Percentiles rank a stretch among this genome's conserved stretches.
Conservation (phyloP, 1,140 invertebrate species). For the Antheraea mylitta region DNA sequence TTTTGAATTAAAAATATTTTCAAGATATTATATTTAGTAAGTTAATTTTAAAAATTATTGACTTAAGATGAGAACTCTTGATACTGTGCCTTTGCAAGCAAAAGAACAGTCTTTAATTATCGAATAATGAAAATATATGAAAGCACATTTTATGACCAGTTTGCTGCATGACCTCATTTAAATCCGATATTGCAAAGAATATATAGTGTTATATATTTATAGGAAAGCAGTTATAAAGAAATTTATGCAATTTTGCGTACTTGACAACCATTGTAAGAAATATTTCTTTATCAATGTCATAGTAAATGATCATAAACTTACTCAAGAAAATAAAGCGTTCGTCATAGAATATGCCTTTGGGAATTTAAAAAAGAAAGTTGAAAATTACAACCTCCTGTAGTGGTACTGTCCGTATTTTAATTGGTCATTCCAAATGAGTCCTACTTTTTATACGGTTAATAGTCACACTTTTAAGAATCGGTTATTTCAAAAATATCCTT, state of each 20-base stretch:
- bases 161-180: background rate
- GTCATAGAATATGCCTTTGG: background rate
- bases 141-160: background rate
- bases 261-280: background rate
- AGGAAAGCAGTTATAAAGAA: too few relatives aligned
- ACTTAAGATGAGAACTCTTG: background rate
- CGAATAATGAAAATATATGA: background rate
- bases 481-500: too few relatives aligned
- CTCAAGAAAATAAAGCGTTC: background rate
- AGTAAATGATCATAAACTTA: background rate
- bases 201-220: too few relatives aligned
- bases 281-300: background rate
- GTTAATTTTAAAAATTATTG: too few relatives aligned
- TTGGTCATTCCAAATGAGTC: too few relatives aligned
- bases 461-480: too few relatives aligned
- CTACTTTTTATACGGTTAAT: too few relatives aligned
- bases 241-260: too few relatives aligned
- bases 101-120: background rate
- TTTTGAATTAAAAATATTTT: too few relatives aligned
- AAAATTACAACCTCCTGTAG: background rate
- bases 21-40: too few relatives aligned
- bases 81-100: background rate
- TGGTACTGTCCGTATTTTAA: too few relatives aligned
- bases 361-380: background rate
- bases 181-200: background rate